Evolutionary conservation across 2,113 vertebrate species (phyloP).

Genomic region (Dissostichus mawsoni): DNA sequence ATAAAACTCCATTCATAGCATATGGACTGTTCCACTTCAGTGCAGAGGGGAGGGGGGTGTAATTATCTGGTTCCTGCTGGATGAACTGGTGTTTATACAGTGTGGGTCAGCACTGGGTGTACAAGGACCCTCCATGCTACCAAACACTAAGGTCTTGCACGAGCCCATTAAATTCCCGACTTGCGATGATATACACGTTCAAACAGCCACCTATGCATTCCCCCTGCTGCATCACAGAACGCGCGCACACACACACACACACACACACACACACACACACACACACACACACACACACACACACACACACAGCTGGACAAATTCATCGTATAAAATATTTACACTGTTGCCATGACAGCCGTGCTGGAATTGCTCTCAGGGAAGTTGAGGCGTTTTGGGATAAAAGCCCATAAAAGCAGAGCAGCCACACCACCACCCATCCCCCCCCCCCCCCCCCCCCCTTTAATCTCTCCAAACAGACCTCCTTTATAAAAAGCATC

Average conservation of each 20-base stretch:
- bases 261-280: conserved; percentile 11
- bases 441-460: background rate
- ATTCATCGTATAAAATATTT: conserved; percentile 77
- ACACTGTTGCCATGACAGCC: conserved; percentile 73
- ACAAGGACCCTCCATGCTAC: conserved; percentile 5
- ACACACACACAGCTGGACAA: conserved; percentile 25
- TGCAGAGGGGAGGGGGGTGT: conserved; percentile 1
- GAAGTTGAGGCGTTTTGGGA: conserved; percentile 62
- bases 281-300: background rate
- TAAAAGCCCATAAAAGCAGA: conserved; percentile 53
- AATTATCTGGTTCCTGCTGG: conserved; percentile 64
- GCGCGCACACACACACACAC: conserved; percentile 4
- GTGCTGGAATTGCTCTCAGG: conserved; percentile 51
- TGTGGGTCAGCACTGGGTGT: background rate
- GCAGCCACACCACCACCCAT: conserved; percentile 5
- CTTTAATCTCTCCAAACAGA: conserved; percentile 35
- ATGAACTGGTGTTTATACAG: conserved; percentile 45
- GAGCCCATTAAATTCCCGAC: conserved; percentile 7
- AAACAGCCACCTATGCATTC: conserved; percentile 18
- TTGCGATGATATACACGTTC: conserved; percentile 30
- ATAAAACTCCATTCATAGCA: conserved; percentile 63
- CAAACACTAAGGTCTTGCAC: background rate
- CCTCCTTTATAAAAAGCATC: conserved; percentile 40
- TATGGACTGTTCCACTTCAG: conserved; percentile 48
- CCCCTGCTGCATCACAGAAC: conserved; percentile 12